Evolutionary conservation across 2,888 invertebrate genomes (phyloP).

Genomic region (Metellina segmentata): DNA sequence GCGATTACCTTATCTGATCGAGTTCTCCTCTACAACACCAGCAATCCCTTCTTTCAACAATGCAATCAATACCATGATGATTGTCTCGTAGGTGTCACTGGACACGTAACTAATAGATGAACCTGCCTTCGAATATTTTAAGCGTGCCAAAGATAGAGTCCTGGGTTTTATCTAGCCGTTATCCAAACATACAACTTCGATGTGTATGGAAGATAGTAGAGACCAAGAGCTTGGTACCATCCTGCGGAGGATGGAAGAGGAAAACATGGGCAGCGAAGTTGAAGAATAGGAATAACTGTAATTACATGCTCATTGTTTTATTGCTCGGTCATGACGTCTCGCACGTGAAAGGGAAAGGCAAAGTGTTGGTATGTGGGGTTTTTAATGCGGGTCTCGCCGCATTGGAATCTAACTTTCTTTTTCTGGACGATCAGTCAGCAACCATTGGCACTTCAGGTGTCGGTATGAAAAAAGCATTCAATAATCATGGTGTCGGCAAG

Average conservation of each 20-base stretch:
- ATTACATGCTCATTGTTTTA: constrained; percentile 50
- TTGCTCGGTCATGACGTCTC: constrained; percentile 36
- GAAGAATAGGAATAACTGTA: constrained; percentile 2
- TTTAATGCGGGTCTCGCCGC: constrained; percentile 9
- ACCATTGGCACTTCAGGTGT: constrained; percentile 8
- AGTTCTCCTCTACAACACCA: neutral
- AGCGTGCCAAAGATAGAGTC: neutral
- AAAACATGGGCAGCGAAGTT: neutral
- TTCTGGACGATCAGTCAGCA: constrained; percentile 1
- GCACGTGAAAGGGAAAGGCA: neutral
- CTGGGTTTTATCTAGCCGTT: neutral
- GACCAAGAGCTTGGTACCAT: neutral
- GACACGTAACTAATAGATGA: neutral
- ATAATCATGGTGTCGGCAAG: constrained; percentile 22
- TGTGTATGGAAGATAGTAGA: neutral
- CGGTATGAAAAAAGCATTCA: neutral
- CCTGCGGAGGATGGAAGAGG: neutral
- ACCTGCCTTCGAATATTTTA: neutral
- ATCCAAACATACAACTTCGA: constrained; percentile 19
- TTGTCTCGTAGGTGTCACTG: constrained; percentile 3
- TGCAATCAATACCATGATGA: neutral
- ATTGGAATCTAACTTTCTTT: neutral
- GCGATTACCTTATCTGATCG: constrained; percentile 29
- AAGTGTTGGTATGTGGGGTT: constrained; percentile 8
- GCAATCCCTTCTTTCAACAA: neutral